These are phyloP conservation scores for Herminia tarsipennalis DNA, from an alignment of 2,888 invertebrate species.

Conservation along the genomic window DNA sequence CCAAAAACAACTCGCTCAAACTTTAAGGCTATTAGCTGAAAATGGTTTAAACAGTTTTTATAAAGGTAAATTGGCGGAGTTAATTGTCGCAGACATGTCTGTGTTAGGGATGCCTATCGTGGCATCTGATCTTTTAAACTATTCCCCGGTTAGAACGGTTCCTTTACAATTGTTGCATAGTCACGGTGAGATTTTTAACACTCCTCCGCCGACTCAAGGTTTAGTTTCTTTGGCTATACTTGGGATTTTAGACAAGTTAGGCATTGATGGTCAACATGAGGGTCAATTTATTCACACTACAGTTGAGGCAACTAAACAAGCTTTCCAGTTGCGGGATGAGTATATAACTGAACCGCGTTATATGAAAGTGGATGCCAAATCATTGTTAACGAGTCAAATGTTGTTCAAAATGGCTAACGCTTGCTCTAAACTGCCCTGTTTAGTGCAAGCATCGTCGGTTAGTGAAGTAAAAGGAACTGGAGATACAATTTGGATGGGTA, in stretches of 20 bases:
- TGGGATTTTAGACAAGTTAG: slow-evolving; percentile 68
- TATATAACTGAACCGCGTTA: slow-evolving; percentile 70
- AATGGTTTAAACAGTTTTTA: slow-evolving; percentile 32
- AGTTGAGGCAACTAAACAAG: slow-evolving; percentile 73
- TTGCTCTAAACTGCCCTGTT: slow-evolving; percentile 54
- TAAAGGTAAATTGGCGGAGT: slow-evolving; percentile 35
- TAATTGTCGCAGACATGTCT: too few species aligned
- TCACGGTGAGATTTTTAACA: slow-evolving; percentile 67
- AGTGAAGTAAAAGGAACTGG: slow-evolving; percentile 64
- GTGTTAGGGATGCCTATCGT: too few species aligned
- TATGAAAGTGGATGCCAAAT: slow-evolving; percentile 65
- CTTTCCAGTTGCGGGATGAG: slow-evolving; percentile 60
- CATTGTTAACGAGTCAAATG: slow-evolving; percentile 52
- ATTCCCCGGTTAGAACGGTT: too few species aligned
- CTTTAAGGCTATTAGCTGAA: too few species aligned
- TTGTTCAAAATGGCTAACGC: slow-evolving; percentile 64
- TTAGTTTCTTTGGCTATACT: slow-evolving; percentile 68
- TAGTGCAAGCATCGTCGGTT: slow-evolving; percentile 46
- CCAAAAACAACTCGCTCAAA: slow-evolving; percentile 58
- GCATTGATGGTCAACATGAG: slow-evolving; percentile 67
- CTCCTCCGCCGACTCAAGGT: slow-evolving; percentile 80
- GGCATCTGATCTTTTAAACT: too few species aligned
- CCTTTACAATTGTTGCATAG: slow-evolving; percentile 38
- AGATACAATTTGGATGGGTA: slow-evolving; percentile 78
- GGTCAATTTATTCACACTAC: slow-evolving; percentile 68